Evolutionary conservation across 2,113 vertebrate genomes (phyloP), one percentile per base, ranked within the genome.

Genomic region (Sinocyclocheilus grahami): DNA sequence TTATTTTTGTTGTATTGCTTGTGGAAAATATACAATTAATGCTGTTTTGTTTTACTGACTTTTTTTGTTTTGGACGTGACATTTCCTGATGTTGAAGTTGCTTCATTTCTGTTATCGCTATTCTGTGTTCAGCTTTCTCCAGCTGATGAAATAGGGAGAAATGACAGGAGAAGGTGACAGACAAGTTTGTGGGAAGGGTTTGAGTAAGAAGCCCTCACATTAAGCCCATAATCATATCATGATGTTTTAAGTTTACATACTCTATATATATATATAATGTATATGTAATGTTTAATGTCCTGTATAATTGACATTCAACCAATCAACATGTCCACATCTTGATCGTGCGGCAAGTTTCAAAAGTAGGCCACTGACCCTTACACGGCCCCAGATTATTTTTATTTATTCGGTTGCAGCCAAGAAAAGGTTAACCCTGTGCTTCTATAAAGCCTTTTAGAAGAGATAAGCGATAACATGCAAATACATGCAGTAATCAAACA

Each of bases 1-100:
- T 78, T 58, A 83, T 81, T 81, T 62, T 82, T 65, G 8, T 82
- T 90, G 58, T 82, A 79, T 82, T 88, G 82, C 84, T 83, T 87
- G 71, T 86, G 86, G 83, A 86, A 78, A 86, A 83, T 90, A 62
- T 58, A 83, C 58, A 81, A 72, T 91, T 90, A 78, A 92, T 87
- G 89, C 65, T 84, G 86, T 93, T 92, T 92, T 85, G 79, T 88
- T 83, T 86, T 87, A 37, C 14, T 20, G 46, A n/a, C 89, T 89
- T 86, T 69, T 86, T 89, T 88, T 42, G 42, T 42, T 91, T 93
- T 90, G 86, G 94, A 96, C 95, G 93, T 95, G 90, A 95, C 94
- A 95, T 96, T 95, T 91, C 87, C 88, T 90, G 90, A 95, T 95
- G 94, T 95, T 93, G 94, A 96, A 88, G 88, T 92, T 93, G 92